Conservation (phyloP, 2,888 invertebrate species). For the Neuroscelio doddi region DNA sequence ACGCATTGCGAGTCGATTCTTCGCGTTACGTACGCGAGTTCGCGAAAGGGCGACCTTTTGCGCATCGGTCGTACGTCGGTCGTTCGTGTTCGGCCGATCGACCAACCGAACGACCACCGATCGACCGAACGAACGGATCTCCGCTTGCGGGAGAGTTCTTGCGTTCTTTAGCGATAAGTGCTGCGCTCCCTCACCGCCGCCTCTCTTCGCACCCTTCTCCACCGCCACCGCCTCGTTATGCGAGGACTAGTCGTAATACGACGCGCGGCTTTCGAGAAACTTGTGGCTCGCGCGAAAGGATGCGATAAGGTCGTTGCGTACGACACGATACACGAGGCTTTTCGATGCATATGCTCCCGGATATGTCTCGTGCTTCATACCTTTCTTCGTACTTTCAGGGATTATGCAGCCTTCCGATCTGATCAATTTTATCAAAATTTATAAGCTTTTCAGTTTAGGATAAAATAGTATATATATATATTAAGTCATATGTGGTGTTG, state of each 20-base stretch:
- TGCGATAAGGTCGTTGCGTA: slow-evolving; percentile 40
- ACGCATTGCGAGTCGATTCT: slow-evolving; percentile 36
- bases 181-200: background rate
- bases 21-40: slow-evolving; percentile 29
- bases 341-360: slow-evolving; percentile 38
- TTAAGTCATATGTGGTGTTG: no score
- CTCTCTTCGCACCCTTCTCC: slow-evolving; percentile 23
- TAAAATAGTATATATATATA: no score
- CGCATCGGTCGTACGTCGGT: slow-evolving; percentile 28
- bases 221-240: slow-evolving; percentile 12
- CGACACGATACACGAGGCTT: slow-evolving; percentile 22
- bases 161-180: slow-evolving; percentile 42
- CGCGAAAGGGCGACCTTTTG: slow-evolving; percentile 38
- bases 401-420: no score
- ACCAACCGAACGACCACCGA: slow-evolving; percentile 10
- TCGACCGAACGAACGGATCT: slow-evolving; percentile 16
- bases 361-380: slow-evolving; percentile 3
- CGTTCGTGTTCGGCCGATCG: slow-evolving; percentile 22
- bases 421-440: no score
- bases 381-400: no score
- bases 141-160: slow-evolving; percentile 9
- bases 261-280: slow-evolving; percentile 27
- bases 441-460: no score
- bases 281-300: slow-evolving; percentile 35
- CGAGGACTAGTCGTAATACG: slow-evolving; percentile 18